Evolutionary conservation across 2,113 vertebrate genomes (phyloP), one percentile per base, ranked within the genome.

Genomic region (Gopherus flavomarginatus): DNA sequence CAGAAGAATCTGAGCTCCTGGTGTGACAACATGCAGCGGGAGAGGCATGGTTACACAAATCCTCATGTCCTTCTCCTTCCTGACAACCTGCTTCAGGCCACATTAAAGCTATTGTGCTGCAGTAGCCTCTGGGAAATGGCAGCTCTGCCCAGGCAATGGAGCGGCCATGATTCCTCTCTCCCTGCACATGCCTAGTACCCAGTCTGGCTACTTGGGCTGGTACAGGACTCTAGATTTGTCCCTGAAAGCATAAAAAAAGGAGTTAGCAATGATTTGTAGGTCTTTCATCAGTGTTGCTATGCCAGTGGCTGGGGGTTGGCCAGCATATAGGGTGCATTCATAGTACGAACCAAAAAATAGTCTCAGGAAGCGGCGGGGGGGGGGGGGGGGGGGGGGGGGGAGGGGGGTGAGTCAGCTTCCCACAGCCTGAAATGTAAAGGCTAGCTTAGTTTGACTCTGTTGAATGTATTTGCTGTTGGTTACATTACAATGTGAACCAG

Each of bases 401-500:
- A n/a, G n/a, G n/a, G n/a, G n/a, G n/a, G n/a, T n/a, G 42, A 19
- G n/a, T 5, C 92, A 95, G 87, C 93, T 93, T 91, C 90, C 94
- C 83, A 1, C 54, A 77, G 44, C 8, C 83, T 85, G 81, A 27
- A 14, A 62, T 21, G 38, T 35, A 7, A 31, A 47, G 54, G 86
- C 62, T 79, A 50, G 90, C 49, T 1, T 1, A 50, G 35, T 12
- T 11, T 9, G 57, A 50, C 82, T 86, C 91, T 86, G 78, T 84
- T 69, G 90, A 29, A 31, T 4, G 1, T 31, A 11, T 8, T 11
- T 19, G 8, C 2, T n/a, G 47, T 44, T 9, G 52, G 4, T 19
- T n/a, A 38, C 13, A 17, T 2, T 26, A 87, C 59, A n/a, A 77
- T 0, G 0, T 24, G 95, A 89, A 95, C 91, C 90, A 94, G 88